Evolutionary conservation across 2,797 vertebrate genomes (phyloP).

Genomic region (Manis crassicaudata): DNA sequence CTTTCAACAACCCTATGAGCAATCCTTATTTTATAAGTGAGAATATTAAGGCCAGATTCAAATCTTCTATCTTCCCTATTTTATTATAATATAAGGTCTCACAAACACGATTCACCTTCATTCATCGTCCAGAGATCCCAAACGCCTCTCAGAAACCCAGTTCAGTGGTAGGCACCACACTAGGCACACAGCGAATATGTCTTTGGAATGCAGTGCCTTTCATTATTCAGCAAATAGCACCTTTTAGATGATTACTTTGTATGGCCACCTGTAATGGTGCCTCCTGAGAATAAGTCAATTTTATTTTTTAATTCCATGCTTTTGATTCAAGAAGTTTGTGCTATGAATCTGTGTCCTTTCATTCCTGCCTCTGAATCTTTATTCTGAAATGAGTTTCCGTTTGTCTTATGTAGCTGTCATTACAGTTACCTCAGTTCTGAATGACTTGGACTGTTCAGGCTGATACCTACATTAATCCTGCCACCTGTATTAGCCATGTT

Average conservation of each 20-base stretch:
- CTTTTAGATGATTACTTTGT: background rate
- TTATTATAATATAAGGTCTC: background rate
- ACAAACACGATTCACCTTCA: background rate
- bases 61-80: background rate
- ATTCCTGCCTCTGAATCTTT: conserved; percentile 2
- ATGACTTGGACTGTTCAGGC: conserved; percentile 55
- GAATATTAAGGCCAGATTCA: background rate
- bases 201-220: background rate
- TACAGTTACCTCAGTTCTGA: conserved; percentile 26
- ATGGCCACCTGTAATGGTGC: background rate
- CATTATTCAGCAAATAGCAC: background rate
- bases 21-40: background rate
- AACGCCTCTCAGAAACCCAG: background rate
- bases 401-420: conserved; percentile 50
- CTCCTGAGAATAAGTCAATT: background rate
- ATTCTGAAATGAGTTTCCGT: conserved; percentile 51
- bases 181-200: background rate
- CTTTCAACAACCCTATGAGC: background rate
- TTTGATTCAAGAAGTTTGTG: background rate
- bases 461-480: conserved; percentile 38
- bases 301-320: background rate
- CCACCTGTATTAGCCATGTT: conserved; percentile 39
- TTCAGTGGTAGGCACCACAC: background rate
- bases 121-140: background rate
- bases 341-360: background rate